Evolutionary conservation across 37 sponge, comb jelly and placozoan species (phyloP), one percentile per base, ranked within the genome.

Genomic region (Lycopodina hypogea): DNA sequence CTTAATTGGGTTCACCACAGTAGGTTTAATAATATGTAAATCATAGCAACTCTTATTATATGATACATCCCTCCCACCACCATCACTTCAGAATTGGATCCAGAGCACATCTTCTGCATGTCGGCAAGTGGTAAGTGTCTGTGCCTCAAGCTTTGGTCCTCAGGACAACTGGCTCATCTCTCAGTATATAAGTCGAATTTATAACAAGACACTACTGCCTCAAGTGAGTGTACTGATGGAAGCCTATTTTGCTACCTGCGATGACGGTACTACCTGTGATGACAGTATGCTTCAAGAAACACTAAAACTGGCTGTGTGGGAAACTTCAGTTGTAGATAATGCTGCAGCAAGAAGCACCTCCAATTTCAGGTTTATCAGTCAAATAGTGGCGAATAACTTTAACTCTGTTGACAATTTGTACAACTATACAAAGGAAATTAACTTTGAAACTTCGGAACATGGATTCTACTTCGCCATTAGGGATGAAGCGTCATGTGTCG

Each of bases 161-260:
- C 80, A 79, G 57, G 56, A 55, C 56, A 79, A 79, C 53, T 79
- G 80, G 80, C 41, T 79, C 34, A 79, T 79, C 69, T 69, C 80
- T 12, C 80, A 79, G 56, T 36, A 69, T 68, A 79, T 79, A 52
- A 69, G 42, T 56, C 56, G 75, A 56, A 22, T 66, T n/a, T 69
- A 37, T 22, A 34, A 79, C 55, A 69, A 69, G 29, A 33, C 11
- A 35, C 56, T 45, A 1, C 69, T 79, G 26, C 56, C 23, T 29
- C 69, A 79, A 69, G 58, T 79, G 14, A 56, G 32, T 12, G 38
- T 79, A 24, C 56, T 34, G 51, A 37, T 79, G 1, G 57, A 78
- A 1, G 65, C 30, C n/a, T n/a, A n/a, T n/a, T n/a, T n/a, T n/a
- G n/a, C n/a, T n/a, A n/a, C n/a, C n/a, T n/a, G n/a, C n/a, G n/a